Evolutionary conservation across 2,113 vertebrate genomes (phyloP).

Genomic region (Sakesphorus luctuosus): DNA sequence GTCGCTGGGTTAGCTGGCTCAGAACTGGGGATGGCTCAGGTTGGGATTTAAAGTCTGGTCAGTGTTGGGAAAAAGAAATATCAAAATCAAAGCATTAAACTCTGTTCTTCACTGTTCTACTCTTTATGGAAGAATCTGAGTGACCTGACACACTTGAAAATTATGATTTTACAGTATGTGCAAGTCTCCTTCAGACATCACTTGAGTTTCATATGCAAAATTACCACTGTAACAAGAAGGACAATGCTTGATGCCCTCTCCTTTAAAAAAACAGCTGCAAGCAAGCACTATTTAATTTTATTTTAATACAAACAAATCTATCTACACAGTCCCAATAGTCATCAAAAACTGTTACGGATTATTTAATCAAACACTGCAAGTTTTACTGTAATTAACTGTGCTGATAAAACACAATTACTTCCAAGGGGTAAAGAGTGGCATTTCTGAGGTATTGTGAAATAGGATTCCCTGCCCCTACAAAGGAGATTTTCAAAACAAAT

Average conservation of each 20-base stretch:
- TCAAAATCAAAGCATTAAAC: neutral
- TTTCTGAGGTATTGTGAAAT: neutral
- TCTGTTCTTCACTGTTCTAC: neutral
- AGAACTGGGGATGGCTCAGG: slow-evolving; percentile 94
- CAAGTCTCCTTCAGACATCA: neutral
- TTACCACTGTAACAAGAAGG: neutral
- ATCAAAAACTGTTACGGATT: neutral
- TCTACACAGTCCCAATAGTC: neutral
- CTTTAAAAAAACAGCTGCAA: neutral
- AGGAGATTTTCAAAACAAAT: neutral
- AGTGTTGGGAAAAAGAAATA: neutral
- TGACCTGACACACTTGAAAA: rapidly evolving
- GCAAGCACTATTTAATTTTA: neutral
- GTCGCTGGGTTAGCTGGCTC: slow-evolving; percentile 90
- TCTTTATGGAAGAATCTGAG: neutral
- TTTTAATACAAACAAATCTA: neutral
- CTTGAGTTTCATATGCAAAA: neutral
- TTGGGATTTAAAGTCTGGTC: slow-evolving; percentile 89
- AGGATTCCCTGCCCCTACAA: neutral
- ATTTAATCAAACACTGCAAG: neutral
- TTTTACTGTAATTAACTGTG: neutral
- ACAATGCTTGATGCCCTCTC: neutral
- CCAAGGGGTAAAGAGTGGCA: neutral
- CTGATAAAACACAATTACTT: neutral
- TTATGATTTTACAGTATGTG: neutral